These are phyloP conservation scores for Cerceris ruficornis DNA, from an alignment of 2,888 invertebrate genomes.

Conservation along the genomic window DNA sequence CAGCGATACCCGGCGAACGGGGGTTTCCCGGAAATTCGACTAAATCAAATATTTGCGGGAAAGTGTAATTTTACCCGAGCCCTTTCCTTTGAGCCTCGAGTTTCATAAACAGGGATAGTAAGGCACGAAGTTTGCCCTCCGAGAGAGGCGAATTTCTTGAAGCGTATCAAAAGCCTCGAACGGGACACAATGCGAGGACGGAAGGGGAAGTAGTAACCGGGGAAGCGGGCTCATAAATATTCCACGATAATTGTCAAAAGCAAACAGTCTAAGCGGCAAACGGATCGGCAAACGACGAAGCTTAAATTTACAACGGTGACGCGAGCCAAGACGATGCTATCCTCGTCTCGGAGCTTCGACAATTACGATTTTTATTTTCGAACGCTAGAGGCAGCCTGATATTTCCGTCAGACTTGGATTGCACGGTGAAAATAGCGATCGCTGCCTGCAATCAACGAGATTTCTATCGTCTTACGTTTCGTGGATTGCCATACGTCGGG, in stretches of 20 bases:
- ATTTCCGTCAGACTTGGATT: conserved; percentile 44
- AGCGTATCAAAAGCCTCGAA: conserved; percentile 23
- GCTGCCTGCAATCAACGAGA: background rate
- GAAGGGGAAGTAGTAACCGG: conserved; percentile 12
- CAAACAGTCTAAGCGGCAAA: conserved; percentile 6
- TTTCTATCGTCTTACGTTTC: too few species aligned
- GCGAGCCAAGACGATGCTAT: conserved; percentile 46
- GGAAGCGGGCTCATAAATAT: conserved; percentile 38
- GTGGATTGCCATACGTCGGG: too few species aligned
- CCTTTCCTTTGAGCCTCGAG: background rate
- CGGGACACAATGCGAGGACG: conserved; percentile 30
- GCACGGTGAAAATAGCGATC: conserved; percentile 27
- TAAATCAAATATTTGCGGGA: conserved; percentile 1
- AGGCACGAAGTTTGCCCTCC: background rate
- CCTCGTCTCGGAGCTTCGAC: conserved; percentile 19
- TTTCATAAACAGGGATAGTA: background rate
- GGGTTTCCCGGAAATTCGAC: background rate
- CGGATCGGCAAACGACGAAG: conserved; percentile 23
- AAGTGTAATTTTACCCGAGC: background rate
- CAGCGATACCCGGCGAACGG: background rate
- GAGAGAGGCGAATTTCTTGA: conserved; percentile 8
- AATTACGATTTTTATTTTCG: conserved; percentile 30
- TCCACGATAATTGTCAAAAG: conserved; percentile 39
- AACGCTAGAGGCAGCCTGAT: conserved; percentile 14
- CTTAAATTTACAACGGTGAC: conserved; percentile 40